A percentile compares a stretch with the other conserved stretches of the same genome.
These are phyloP conservation scores for Leptothorax acervorum DNA, from an alignment of 2,888 invertebrate species.

Conservation along the genomic window DNA sequence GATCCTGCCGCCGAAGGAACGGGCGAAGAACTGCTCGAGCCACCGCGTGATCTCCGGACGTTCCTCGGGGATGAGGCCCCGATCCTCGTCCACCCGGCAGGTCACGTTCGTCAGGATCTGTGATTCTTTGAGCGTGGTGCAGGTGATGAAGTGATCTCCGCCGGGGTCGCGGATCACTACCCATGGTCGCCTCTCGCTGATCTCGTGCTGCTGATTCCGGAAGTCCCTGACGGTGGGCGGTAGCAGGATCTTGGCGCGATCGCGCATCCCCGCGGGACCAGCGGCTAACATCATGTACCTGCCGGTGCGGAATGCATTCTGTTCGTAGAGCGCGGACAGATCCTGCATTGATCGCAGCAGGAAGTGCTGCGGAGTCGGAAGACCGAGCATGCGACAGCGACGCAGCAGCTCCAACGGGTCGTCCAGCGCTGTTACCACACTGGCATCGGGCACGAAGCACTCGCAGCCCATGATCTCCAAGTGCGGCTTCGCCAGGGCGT, in stretches of 20 bases:
- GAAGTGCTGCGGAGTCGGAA: conserved; percentile 90
- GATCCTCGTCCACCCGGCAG: conserved; percentile 90
- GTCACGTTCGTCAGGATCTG: conserved; percentile 93
- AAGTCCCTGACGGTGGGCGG: conserved; percentile 90
- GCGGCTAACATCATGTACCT: conserved; percentile 91
- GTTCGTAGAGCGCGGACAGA: conserved; percentile 90
- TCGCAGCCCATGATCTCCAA: conserved; percentile 93
- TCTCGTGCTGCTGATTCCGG: conserved; percentile 88
- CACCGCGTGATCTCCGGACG: conserved; percentile 89
- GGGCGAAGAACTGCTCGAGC: conserved; percentile 90
- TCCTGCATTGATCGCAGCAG: conserved; percentile 90
- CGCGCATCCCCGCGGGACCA: conserved; percentile 91
- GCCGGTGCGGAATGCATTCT: conserved; percentile 87
- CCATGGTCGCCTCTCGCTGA: conserved; percentile 92
- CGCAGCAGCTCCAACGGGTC: conserved; percentile 92
- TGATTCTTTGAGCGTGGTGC: conserved; percentile 93
- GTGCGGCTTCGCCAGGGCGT: conserved; percentile 93
- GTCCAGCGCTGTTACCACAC: conserved; percentile 92
- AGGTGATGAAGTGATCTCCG: conserved; percentile 91
- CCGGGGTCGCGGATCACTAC: conserved; percentile 92
- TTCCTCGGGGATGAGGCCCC: conserved; percentile 90
- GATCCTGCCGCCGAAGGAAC: conserved; percentile 89
- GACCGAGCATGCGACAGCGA: conserved; percentile 89
- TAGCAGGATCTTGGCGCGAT: conserved; percentile 90
- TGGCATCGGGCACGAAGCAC: conserved; percentile 92